These are phyloP conservation scores for Eilema griseolum DNA, from an alignment of 2,888 invertebrate species.

Conservation along the genomic window DNA sequence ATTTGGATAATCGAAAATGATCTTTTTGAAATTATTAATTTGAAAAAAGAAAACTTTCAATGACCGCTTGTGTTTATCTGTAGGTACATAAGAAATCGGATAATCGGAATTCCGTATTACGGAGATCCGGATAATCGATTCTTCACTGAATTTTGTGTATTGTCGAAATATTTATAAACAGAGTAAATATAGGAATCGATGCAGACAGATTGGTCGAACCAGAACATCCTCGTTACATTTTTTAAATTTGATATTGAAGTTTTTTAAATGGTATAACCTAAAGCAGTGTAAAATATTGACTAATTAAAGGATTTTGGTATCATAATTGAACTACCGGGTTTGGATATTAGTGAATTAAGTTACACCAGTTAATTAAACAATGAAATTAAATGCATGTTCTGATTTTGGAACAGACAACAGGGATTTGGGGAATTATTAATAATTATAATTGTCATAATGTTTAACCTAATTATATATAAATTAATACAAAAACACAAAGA, in stretches of 20 bases:
- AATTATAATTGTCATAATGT: background rate
- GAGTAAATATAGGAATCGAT: background rate
- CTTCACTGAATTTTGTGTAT: background rate
- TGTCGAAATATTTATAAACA: background rate
- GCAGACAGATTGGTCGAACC: background rate
- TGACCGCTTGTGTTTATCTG: no score
- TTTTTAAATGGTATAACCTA: background rate
- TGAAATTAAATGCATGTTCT: background rate
- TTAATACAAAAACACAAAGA: conserved; percentile 6
- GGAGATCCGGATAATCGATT: no score
- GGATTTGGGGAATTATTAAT: background rate
- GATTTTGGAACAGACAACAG: background rate
- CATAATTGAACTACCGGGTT: conserved; percentile 25
- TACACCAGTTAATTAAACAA: background rate
- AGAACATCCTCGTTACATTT: background rate
- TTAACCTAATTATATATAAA: conserved; percentile 10
- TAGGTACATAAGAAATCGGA: no score
- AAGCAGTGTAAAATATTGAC: conserved; percentile 11
- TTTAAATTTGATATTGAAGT: background rate
- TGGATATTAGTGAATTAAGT: conserved; percentile 25
- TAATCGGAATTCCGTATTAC: no score
- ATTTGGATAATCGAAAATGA: no score
- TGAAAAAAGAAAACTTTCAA: no score
- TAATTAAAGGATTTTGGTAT: conserved; percentile 14
- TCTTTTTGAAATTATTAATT: no score